Evolutionary conservation across 2,797 vertebrate genomes (phyloP), one percentile per base, ranked within the genome.

Genomic region (Xyrichtys novacula): DNA sequence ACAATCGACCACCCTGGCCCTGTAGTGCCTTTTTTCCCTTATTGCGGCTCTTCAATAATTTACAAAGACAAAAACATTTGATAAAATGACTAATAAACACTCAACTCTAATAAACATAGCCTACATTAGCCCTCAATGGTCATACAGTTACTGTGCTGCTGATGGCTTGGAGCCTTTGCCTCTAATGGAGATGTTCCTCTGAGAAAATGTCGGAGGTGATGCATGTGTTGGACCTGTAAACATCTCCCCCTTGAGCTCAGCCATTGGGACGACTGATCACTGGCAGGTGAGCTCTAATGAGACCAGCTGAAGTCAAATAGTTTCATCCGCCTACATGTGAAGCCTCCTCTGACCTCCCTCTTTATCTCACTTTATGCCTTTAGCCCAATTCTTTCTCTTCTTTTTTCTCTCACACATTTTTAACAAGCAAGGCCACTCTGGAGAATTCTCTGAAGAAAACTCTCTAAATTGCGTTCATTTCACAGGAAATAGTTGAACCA

Each of bases 281-380:
- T 58, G 56, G 7, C 50, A 55, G 36, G 40, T 2, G 6, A 20
- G 29, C 68, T 67, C 61, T 88, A 85, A 89, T 71, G 65, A 84
- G 74, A 61, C 25, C 42, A 49, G 46, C 25, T 38, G 46, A 43
- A 59, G 50, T 72, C 9, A 8, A 55, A 0, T 4, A 36, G 49
- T 29, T 54, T 62, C 9, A 1, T 46, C 49, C 66, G 46, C 23
- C 32, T 87, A 62, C 23, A 47, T 66, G 39, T 44, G 66, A 11
- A 12, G 17, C 65, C 16, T 62, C 29, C 8, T 1, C 14, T 22
- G 26, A 56, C 19, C 53, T 52, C 56, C 34, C 68, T 49, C 22
- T 54, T 40, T 31, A 15, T 60, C 20, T 48, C 32, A 3, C 15
- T 48, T 15, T 26, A 39, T 25, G n/a, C 52, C 22, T 38, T 29